phyloP scores from a whole-genome alignment of 2,888 invertebrate genomes.

The Sylvicola cinctus region DNA sequence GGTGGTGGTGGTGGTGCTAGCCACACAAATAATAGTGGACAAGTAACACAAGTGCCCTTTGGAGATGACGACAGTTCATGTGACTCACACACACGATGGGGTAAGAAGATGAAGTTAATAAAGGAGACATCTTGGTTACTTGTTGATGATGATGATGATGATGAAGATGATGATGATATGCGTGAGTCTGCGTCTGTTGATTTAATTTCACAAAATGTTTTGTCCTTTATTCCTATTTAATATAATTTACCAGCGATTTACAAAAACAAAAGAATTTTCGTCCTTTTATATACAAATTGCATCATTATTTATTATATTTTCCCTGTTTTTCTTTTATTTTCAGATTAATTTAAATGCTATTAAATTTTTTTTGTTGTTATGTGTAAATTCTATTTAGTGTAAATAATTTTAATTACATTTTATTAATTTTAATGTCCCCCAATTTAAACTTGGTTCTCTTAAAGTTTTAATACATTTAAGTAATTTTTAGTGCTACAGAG shows the following conservation, averaged over 20 bases:
- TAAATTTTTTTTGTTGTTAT: too few relatives aligned
- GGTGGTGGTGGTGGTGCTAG: constrained; percentile 11
- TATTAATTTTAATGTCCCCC: too few relatives aligned
- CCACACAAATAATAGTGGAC: constrained; percentile 11
- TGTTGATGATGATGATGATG: constrained; percentile 1
- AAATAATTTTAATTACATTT: too few relatives aligned
- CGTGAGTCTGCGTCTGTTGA: neutral
- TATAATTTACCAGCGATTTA: too few relatives aligned
- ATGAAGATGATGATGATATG: neutral
- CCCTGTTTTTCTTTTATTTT: neutral
- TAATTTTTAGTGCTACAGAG: too few relatives aligned
- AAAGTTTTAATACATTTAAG: too few relatives aligned
- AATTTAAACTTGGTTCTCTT: too few relatives aligned
- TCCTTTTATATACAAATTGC: neutral
- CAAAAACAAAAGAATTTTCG: neutral
- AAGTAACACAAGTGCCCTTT: constrained; percentile 15
- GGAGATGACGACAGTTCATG: constrained; percentile 17
- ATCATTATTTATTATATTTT: constrained; percentile 1
- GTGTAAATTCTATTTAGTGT: too few relatives aligned
- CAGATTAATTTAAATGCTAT: constrained; percentile 4
- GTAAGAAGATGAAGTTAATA: constrained; percentile 11
- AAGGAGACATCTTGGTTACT: constrained; percentile 2
- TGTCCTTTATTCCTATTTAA: too few relatives aligned
- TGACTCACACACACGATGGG: constrained; percentile 15
- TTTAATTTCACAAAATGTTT: too few relatives aligned